Evolutionary conservation across 2,797 vertebrate genomes (phyloP).

Genomic region (Coluber constrictor): DNA sequence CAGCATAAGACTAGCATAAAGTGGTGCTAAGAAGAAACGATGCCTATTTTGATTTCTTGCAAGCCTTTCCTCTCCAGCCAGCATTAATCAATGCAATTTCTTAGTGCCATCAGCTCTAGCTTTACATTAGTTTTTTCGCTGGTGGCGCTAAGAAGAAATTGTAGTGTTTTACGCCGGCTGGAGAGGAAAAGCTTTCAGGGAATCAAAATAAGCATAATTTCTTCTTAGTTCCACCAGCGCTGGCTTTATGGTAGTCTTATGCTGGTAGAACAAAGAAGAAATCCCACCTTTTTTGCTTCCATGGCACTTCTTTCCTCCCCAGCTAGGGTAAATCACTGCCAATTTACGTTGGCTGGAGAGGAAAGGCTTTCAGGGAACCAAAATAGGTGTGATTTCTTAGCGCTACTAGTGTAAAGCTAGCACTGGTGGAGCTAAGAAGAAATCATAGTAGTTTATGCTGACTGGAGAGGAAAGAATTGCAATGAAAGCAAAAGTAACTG

Average conservation of each 20-base stretch:
- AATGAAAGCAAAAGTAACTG: not conserved
- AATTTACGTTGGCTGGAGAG: no score
- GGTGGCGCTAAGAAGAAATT: not conserved
- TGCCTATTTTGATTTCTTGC: not conserved
- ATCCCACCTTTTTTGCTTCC: no score
- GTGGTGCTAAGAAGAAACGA: not conserved
- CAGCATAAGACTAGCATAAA: not conserved
- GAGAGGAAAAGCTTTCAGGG: no score
- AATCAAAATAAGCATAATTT: no score
- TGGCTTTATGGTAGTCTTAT: no score
- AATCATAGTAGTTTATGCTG: not conserved
- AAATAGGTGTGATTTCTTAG: no score
- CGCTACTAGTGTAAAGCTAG: no score
- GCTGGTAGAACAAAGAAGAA: not conserved
- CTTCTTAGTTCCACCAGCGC: not conserved
- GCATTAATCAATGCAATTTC: not conserved
- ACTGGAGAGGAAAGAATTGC: not conserved
- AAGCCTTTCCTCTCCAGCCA: not conserved
- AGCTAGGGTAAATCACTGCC: no score
- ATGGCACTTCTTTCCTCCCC: no score
- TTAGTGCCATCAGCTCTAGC: not conserved
- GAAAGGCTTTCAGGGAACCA: no score
- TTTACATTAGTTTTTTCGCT: not conserved
- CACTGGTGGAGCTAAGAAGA: no score
- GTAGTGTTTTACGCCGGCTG: not conserved